Evolutionary conservation across 2,113 vertebrate genomes (phyloP).

Genomic region (Cettia cetti): DNA sequence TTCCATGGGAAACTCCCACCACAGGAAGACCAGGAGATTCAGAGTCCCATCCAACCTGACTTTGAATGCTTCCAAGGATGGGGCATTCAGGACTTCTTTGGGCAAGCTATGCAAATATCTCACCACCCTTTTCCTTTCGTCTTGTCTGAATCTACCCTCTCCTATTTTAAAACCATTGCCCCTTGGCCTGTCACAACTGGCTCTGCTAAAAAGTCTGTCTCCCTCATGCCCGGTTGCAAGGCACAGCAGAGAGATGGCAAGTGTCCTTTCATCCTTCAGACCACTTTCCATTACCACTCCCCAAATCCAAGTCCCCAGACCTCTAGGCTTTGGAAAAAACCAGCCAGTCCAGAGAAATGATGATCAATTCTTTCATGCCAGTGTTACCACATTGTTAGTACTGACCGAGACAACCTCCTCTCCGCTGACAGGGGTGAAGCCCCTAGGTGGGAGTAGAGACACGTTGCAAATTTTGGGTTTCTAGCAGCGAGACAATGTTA

Average conservation of each 20-base stretch:
- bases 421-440: accelerated
- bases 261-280: neutral
- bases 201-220: neutral
- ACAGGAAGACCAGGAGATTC: neutral
- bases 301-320: neutral
- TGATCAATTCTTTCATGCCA: neutral
- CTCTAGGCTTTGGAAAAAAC: neutral
- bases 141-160: neutral
- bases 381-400: neutral
- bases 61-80: neutral
- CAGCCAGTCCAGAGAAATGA: neutral
- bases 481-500: neutral
- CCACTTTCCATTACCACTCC: neutral
- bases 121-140: neutral
- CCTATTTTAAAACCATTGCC: neutral
- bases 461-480: neutral
- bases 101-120: neutral
- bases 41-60: neutral
- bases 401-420: accelerated
- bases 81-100: neutral
- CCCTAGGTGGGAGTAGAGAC: neutral
- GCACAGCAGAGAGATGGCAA: neutral
- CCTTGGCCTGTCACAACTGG: neutral
- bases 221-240: neutral
- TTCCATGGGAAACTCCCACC: neutral